Evolutionary conservation across 2,113 vertebrate species (phyloP), one percentile per base, ranked within the genome.

Genomic region (Quiscalus mexicanus): DNA sequence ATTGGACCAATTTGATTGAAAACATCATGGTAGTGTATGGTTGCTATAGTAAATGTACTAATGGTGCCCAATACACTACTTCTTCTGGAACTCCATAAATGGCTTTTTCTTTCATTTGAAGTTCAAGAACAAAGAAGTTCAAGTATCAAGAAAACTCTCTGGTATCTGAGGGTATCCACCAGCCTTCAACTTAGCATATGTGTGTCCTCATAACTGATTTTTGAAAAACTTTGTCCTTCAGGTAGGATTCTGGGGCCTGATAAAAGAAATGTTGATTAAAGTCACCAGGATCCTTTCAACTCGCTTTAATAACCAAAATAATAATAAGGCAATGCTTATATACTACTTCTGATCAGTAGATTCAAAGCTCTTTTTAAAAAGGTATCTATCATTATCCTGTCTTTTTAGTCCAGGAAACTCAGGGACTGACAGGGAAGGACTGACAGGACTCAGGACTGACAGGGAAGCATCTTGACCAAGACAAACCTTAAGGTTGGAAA

Each of bases 281-380:
- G 84, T 73, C 55, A 60, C 27, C 0, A 1, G 9, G 25, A 89
- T 16, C 23, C 30, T 95, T 91, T 91, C 62, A 89, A 69, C 41
- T 95, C 45, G 87, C 35, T 81, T 87, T 64, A 94, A 59, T 88
- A 93, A 91, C 65, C 41, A 87, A 93, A 91, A 88, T 55, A 96
- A 77, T 88, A 97, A 88, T 67, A 93, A 90, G 37, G 58, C n/a
- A 69, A 11, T 69, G 70, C 31, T 83, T 90, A 83, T 42, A 39
- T 7, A 45, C 42, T 65, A 42, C 42, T 39, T 92, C 62, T 77
- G 82, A 88, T 90, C 67, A 90, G 76, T 73, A 69, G 63, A 50
- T 62, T 90, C 71, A 95, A 90, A 97, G 67, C 63, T 83, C n/a
- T 86, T 73, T 93, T 76, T 90, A 94, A 93, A 94, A 93, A 95